Conservation (phyloP, 1,140 invertebrate genomes). For the Cydia strobilella region DNA sequence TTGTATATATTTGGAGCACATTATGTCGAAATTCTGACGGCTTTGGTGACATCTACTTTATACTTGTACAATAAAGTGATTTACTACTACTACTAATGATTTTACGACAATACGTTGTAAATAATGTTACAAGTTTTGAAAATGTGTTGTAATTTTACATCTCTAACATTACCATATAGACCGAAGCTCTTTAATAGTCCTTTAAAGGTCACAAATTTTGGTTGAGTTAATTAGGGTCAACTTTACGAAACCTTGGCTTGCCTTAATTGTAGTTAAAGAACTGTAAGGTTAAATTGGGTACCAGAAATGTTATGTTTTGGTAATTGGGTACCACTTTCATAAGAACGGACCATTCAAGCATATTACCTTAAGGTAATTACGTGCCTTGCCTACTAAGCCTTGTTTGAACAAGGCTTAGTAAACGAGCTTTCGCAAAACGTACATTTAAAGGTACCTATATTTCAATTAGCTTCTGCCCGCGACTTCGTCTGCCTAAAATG, state of each 20-base stretch:
- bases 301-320: background rate
- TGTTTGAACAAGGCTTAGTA: background rate
- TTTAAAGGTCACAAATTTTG: background rate
- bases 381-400: too few species aligned
- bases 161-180: background rate
- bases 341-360: background rate
- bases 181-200: background rate
- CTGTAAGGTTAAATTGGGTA: background rate
- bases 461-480: too few species aligned
- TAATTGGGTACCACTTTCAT: too few species aligned
- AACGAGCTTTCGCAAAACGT: too few species aligned
- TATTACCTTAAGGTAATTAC: too few species aligned
- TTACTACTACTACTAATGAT: too few species aligned
- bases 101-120: too few species aligned
- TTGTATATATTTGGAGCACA: background rate
- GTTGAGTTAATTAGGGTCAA: constrained; percentile 4
- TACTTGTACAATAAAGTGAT: too few species aligned
- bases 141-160: background rate
- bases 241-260: background rate
- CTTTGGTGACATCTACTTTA: background rate
- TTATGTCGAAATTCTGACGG: background rate
- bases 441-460: too few species aligned
- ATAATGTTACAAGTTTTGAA: too few species aligned
- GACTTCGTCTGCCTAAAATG: too few species aligned
- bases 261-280: background rate